Percentiles rank a stretch among this genome's conserved stretches.
Conservation (phyloP, 2,797 vertebrate genomes). For the Phrynocephalus forsythii region DNA sequence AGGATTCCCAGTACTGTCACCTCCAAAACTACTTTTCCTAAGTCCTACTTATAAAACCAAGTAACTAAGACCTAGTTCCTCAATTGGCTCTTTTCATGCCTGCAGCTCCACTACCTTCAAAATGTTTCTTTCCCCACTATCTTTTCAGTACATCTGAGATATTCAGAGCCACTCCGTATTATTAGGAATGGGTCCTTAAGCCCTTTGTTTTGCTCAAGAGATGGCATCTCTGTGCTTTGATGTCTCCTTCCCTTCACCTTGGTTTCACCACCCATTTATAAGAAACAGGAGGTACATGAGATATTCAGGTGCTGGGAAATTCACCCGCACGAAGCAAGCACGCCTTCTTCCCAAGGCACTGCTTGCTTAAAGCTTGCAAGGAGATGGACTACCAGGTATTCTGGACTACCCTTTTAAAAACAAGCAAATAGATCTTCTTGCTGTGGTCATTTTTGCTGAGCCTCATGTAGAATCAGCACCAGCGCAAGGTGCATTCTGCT, state of each 20-base stretch:
- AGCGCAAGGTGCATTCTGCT: background rate
- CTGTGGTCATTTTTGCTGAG: no score
- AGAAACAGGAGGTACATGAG: slow-evolving; percentile 35
- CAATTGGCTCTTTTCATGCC: no score
- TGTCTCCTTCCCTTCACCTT: background rate
- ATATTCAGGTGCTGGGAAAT: background rate
- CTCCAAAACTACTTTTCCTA: no score
- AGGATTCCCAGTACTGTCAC: no score
- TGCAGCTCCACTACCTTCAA: no score
- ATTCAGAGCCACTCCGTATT: background rate
- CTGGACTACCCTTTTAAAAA: no score
- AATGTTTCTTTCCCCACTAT: background rate
- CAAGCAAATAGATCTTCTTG: no score
- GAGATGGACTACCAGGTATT: no score
- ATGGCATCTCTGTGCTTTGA: background rate
- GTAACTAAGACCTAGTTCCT: no score
- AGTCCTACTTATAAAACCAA: no score
- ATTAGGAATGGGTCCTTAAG: background rate
- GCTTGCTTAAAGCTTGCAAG: slow-evolving; percentile 19
- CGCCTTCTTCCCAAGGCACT: background rate
- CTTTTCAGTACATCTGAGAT: background rate
- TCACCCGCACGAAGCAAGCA: slow-evolving; percentile 16
- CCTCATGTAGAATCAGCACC: no score
- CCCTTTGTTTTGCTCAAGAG: background rate
- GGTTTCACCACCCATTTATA: slow-evolving; percentile 34